Conservation (phyloP, 2,797 vertebrate species). For the Halcyon leucocephala region DNA sequence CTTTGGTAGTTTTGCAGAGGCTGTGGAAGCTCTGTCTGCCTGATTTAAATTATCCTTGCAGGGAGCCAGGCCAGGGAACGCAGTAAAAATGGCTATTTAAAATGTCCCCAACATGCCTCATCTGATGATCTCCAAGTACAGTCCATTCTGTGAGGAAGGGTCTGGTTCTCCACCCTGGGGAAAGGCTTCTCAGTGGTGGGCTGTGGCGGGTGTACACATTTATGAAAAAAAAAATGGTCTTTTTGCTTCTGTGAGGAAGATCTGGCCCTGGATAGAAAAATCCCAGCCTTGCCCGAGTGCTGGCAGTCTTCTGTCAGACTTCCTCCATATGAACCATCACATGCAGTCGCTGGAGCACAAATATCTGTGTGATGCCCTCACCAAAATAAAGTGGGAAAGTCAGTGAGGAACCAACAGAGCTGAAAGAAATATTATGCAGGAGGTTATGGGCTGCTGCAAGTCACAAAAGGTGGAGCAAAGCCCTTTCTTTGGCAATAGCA, state of each 20-base stretch:
- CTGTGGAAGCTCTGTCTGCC: not conserved
- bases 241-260: not conserved
- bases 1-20: not conserved
- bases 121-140: not conserved
- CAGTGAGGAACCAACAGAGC: not conserved
- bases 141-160: not conserved
- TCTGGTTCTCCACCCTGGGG: fast-evolving
- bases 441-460: not conserved
- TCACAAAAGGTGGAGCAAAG: not conserved
- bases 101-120: not conserved
- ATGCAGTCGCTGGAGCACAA: not conserved
- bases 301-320: not conserved
- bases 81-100: not conserved
- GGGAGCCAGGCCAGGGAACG: not conserved
- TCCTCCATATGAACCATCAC: not conserved
- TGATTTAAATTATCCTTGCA: not conserved
- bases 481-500: not conserved
- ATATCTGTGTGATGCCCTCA: not conserved
- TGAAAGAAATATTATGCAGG: not conserved
- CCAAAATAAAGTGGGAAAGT: not conserved
- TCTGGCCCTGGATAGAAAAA: not conserved
- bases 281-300: not conserved
- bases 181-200: not conserved
- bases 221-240: not conserved
- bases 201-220: not conserved